Percentiles rank a stretch among this genome's conserved stretches.
phyloP scores from a whole-genome alignment of 2,888 invertebrate genomes.

The Cerceris rybyensis region DNA sequence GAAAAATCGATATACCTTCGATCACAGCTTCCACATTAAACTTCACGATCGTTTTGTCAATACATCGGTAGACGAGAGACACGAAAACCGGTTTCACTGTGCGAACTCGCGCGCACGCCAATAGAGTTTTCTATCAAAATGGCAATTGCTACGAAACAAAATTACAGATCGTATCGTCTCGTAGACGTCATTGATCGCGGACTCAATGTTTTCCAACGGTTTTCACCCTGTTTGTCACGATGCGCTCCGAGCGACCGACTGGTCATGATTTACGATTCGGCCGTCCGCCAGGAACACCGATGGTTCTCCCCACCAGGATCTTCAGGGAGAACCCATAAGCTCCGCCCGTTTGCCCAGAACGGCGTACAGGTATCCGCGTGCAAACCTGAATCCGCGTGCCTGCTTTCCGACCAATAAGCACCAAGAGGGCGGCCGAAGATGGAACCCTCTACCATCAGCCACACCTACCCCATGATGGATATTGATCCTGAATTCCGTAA shows the following conservation, averaged over 20 bases:
- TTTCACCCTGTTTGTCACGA: slow-evolving; percentile 65
- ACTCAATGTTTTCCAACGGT: slow-evolving; percentile 61
- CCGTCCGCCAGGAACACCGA: slow-evolving; percentile 61
- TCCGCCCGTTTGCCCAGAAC: slow-evolving; percentile 54
- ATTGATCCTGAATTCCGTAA: slow-evolving; percentile 77
- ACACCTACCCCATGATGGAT: slow-evolving; percentile 73
- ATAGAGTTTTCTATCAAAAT: slow-evolving; percentile 7
- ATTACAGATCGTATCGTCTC: slow-evolving; percentile 27
- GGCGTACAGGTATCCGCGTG: slow-evolving; percentile 17
- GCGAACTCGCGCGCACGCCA: neutral
- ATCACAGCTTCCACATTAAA: slow-evolving; percentile 32
- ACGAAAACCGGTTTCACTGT: neutral
- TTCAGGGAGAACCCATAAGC: slow-evolving; percentile 45
- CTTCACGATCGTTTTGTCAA: slow-evolving; percentile 13
- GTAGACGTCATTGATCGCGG: slow-evolving; percentile 48
- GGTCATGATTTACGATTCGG: slow-evolving; percentile 79
- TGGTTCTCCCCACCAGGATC: slow-evolving; percentile 52
- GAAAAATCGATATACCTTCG: neutral
- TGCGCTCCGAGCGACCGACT: slow-evolving; percentile 77
- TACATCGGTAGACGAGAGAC: slow-evolving; percentile 7
- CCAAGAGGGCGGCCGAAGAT: slow-evolving; percentile 58
- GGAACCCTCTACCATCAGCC: slow-evolving; percentile 61
- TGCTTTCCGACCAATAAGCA: slow-evolving; percentile 54
- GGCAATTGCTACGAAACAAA: slow-evolving; percentile 27
- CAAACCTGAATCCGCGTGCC: slow-evolving; percentile 35